Evolutionary conservation across 2,113 vertebrate genomes (phyloP), one percentile per base, ranked within the genome.

Genomic region (Electrona antarctica): DNA sequence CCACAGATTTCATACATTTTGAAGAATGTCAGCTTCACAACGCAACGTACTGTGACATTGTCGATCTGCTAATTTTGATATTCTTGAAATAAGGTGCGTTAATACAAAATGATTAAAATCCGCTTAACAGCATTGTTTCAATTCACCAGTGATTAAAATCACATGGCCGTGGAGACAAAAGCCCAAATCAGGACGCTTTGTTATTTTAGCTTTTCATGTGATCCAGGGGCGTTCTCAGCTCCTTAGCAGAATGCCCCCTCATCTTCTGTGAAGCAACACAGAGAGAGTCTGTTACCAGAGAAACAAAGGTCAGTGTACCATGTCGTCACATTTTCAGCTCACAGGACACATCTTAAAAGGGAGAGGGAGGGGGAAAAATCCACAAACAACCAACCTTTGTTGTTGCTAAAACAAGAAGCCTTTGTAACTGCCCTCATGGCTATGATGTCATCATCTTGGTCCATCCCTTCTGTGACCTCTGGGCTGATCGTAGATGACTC

Each of bases 251-350:
- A 28, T 6, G 21, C 8, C 58, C 45, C 13, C 12, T 74, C 14
- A 60, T 66, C 77, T 69, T 70, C 56, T 7, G 14, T 59, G 51
- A 74, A 60, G 63, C 58, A 49, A 79, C 88, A 90, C 85, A 91
- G 84, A 88, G 88, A 80, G 54, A 60, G 67, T 87, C 86, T 93
- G 89, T 93, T 88, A 85, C 67, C 70, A 52, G 51, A 67, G 78
- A 84, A 88, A 93, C 85, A 90, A 91, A 89, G 86, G 86, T 87
- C 87, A 79, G 83, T 89, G 85, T 82, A 80, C 69, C 79, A 76
- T 86, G 80, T 81, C 82, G 79, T 88, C 84, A 89, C 81, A 86
- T 84, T 87, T 85, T 81, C 77, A 76, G 80, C 84, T 87, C 85
- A 74, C 79, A 89, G 84, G 84, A 86, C 52, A 21, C 78, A 82